Percentiles rank a stretch among this genome's conserved stretches.
Evolutionary conservation across 2,888 invertebrate species (phyloP).

Genomic region (Ichneumon xanthorius): DNA sequence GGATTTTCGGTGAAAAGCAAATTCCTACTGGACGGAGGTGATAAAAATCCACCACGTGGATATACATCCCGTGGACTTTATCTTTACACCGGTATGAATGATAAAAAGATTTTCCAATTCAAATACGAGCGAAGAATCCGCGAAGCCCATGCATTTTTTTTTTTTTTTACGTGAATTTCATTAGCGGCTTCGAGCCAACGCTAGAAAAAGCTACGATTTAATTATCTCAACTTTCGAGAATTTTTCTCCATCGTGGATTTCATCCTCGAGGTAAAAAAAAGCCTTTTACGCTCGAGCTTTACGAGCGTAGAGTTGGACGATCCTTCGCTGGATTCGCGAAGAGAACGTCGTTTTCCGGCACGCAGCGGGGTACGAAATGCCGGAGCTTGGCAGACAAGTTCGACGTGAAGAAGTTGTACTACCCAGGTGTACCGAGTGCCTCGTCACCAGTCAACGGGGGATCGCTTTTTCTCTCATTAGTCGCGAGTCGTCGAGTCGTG

Average conservation of each 20-base stretch:
- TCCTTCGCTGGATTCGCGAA: not conserved
- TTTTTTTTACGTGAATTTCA: constrained; percentile 20
- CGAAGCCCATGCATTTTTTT: not conserved
- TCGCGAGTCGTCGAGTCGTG: constrained; percentile 26
- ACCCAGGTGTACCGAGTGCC: constrained; percentile 30
- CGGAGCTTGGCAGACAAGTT: constrained; percentile 17
- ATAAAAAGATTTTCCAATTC: not conserved
- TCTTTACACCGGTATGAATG: not conserved
- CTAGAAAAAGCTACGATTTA: not conserved
- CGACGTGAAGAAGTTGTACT: constrained; percentile 9
- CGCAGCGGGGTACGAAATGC: not conserved
- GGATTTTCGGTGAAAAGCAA: not conserved
- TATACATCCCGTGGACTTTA: not conserved
- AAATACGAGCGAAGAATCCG: not conserved
- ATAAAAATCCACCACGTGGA: not conserved
- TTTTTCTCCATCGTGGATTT: constrained; percentile 11
- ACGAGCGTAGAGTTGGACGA: constrained; percentile 4
- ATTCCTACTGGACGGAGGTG: not conserved
- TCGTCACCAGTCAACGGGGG: constrained; percentile 23
- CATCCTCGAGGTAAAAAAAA: constrained; percentile 2
- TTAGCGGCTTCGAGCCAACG: not conserved
- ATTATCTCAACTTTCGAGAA: constrained; percentile 5
- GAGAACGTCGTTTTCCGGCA: not conserved
- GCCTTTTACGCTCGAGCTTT: not conserved
- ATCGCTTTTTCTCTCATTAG: constrained; percentile 63